phyloP scores from a whole-genome alignment of 1,140 invertebrate species.

The Campoletis sonorensis region DNA sequence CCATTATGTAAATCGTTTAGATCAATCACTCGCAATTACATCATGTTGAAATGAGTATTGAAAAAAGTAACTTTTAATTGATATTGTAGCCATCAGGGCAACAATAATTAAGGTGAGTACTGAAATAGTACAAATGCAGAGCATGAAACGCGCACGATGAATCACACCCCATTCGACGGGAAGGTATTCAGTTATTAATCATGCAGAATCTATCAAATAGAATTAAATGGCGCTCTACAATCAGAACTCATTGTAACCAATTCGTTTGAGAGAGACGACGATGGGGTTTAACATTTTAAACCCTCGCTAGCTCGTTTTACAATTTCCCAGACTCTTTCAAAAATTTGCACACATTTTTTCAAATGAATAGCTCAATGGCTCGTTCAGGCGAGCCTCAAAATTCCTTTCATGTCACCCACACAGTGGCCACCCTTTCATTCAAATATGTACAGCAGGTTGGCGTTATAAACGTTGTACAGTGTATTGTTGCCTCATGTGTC shows the following conservation, averaged over 20 bases:
- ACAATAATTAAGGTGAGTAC: neutral
- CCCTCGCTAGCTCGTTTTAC: too few relatives aligned
- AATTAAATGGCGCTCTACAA: slow-evolving; percentile 26
- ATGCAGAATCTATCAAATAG: slow-evolving; percentile 34
- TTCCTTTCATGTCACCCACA: too few relatives aligned
- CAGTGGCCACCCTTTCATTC: too few relatives aligned
- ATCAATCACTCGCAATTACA: neutral
- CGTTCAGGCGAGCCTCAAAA: too few relatives aligned
- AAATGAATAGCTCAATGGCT: too few relatives aligned
- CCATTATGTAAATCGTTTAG: neutral
- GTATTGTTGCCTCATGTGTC: neutral
- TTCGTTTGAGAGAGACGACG: neutral
- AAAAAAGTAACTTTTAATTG: slow-evolving; percentile 21
- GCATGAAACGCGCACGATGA: neutral
- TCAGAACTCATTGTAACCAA: slow-evolving; percentile 25
- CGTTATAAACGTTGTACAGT: neutral
- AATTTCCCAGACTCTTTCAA: too few relatives aligned
- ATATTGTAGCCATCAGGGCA: neutral
- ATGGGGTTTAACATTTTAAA: too few relatives aligned
- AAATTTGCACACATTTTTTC: too few relatives aligned
- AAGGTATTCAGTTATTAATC: slow-evolving; percentile 25
- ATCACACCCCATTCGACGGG: neutral
- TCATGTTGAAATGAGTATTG: neutral
- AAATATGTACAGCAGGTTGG: neutral
- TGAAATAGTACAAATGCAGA: neutral